Evolutionary conservation across 2,797 vertebrate genomes (phyloP).

Genomic region (Poecilia picta): DNA sequence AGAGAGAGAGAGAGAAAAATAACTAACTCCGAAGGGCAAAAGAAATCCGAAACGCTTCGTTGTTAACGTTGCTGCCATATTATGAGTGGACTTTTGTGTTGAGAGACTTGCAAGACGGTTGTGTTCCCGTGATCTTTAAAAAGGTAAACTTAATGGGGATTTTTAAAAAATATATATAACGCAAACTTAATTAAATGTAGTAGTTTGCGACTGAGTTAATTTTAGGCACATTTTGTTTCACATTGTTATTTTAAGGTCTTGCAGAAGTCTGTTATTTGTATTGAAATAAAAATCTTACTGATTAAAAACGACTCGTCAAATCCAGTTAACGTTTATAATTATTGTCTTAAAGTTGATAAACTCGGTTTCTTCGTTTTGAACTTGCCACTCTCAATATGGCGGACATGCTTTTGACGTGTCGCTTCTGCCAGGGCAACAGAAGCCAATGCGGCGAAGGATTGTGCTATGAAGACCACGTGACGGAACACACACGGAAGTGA

Average conservation of each 20-base stretch:
- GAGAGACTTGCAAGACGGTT: background rate
- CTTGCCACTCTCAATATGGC: background rate
- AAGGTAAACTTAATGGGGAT: background rate
- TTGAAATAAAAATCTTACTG: background rate
- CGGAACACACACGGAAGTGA: slow-evolving; percentile 75
- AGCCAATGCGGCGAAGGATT: background rate
- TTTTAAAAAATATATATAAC: too few relatives aligned
- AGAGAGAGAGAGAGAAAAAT: background rate
- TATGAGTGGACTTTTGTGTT: background rate
- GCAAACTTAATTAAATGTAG: background rate
- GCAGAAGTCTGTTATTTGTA: background rate
- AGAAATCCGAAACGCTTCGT: background rate
- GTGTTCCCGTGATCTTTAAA: background rate
- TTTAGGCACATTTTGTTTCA: background rate
- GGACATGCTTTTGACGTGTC: background rate
- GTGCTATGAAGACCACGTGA: slow-evolving; percentile 61
- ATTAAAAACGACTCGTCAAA: background rate
- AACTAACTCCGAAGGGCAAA: background rate
- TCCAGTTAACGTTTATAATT: background rate
- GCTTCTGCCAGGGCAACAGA: background rate
- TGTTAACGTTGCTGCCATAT: background rate
- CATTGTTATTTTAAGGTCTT: background rate
- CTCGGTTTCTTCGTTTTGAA: background rate
- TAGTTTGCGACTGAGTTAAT: background rate
- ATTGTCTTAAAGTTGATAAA: too few relatives aligned